Evolutionary conservation across 35 echinoderm and acorn worm species (phyloP).

Genomic region (Stichopus chloronotus): DNA sequence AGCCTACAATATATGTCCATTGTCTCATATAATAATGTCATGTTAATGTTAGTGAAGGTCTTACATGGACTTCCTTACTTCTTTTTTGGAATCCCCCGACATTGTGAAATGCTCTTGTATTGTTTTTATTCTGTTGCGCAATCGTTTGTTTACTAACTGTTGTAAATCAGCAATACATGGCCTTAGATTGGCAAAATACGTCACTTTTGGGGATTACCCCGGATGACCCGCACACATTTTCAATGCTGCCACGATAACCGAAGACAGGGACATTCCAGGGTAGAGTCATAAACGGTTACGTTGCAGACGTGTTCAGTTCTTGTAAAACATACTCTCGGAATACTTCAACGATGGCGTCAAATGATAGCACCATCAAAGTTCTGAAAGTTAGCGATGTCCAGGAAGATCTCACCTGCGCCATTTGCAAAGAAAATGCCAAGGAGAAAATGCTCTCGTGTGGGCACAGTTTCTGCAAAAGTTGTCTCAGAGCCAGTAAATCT

Average conservation of each 20-base stretch:
- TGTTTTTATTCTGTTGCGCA: too few species aligned
- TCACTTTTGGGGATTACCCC: background rate
- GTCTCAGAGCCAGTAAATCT: background rate
- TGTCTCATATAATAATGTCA: too few species aligned
- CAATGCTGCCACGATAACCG: too few species aligned
- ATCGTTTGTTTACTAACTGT: too few species aligned
- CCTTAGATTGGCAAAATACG: background rate
- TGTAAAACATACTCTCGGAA: background rate
- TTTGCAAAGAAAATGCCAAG: slow-evolving; percentile 37
- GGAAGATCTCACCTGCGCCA: background rate
- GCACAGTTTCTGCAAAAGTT: slow-evolving; percentile 42
- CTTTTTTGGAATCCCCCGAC: too few species aligned
- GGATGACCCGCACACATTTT: background rate
- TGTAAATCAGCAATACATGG: too few species aligned
- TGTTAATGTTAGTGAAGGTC: too few species aligned
- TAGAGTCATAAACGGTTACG: too few species aligned
- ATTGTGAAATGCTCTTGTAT: too few species aligned
- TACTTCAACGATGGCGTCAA: background rate
- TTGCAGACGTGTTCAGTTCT: background rate
- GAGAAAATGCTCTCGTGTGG: slow-evolving; percentile 6
- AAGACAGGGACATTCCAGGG: too few species aligned
- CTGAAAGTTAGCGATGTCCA: slow-evolving; percentile 24
- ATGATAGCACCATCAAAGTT: slow-evolving; percentile 10
- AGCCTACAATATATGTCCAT: too few species aligned
- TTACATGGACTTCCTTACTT: too few species aligned